A percentile compares a stretch with the other conserved stretches of the same genome.
phyloP scores from a whole-genome alignment of 2,797 vertebrate species.

The Tinamus major region DNA sequence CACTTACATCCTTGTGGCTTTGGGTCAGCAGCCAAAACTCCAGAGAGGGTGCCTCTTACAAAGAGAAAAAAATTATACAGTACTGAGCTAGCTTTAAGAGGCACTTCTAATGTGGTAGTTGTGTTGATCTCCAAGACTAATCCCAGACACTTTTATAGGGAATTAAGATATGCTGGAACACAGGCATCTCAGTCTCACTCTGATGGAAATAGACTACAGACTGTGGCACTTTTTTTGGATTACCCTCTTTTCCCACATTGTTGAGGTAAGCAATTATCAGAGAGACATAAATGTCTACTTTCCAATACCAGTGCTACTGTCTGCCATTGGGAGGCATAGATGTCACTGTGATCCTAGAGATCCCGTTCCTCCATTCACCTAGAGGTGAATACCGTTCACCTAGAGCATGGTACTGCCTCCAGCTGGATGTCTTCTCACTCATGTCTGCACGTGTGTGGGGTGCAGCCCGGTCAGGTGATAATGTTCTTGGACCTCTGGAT shows the following conservation, averaged over 20 bases:
- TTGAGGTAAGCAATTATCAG: accelerated
- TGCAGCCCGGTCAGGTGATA: neutral
- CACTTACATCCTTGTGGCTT: neutral
- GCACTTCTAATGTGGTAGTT: neutral
- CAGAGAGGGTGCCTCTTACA: neutral
- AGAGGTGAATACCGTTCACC: too few relatives aligned
- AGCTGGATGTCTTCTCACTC: neutral
- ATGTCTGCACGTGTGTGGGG: neutral
- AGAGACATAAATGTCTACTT: accelerated
- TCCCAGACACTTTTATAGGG: neutral
- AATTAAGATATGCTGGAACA: neutral
- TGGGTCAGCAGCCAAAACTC: neutral
- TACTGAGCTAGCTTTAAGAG: neutral
- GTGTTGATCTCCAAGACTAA: neutral
- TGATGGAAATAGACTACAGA: neutral
- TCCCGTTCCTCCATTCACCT: too few relatives aligned
- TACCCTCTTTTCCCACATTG: neutral
- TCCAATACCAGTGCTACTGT: accelerated
- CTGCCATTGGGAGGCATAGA: neutral
- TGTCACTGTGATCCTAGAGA: neutral
- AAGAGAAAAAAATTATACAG: neutral
- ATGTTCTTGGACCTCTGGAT: neutral
- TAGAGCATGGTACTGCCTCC: neutral
- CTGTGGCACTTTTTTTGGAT: neutral
- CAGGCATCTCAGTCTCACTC: neutral